These are phyloP conservation scores for Neolamprologus sp. DNA, from an alignment of 2,113 vertebrate genomes.

Conservation along the genomic window DNA sequence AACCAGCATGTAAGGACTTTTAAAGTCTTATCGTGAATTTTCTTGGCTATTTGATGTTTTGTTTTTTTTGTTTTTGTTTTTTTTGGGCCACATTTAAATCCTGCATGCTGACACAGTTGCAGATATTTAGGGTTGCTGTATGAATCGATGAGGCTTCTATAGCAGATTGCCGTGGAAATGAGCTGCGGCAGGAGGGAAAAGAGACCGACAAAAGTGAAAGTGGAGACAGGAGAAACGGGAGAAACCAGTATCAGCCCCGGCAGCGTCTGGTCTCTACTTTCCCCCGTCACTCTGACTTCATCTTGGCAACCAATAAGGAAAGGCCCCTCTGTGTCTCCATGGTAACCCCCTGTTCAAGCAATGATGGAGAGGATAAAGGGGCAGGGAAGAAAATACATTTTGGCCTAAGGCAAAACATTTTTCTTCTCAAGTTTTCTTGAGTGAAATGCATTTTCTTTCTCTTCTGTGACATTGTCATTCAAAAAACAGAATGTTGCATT, in stretches of 20 bases:
- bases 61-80: background rate
- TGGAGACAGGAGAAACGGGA: conserved; percentile 29
- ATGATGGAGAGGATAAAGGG: conserved; percentile 49
- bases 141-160: background rate
- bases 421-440: background rate
- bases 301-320: conserved; percentile 46
- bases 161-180: background rate
- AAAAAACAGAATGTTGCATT: background rate
- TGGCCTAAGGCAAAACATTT: conserved; percentile 19
- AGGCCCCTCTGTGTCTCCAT: conserved; percentile 50
- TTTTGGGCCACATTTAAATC: background rate
- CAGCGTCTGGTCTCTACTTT: conserved; percentile 38
- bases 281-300: conserved; percentile 47
- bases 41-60: background rate
- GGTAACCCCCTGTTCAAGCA: conserved; percentile 51
- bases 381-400: conserved; percentile 38
- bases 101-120: background rate
- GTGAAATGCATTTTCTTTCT: background rate
- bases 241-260: conserved; percentile 24
- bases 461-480: background rate
- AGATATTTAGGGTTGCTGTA: background rate
- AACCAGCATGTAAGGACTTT: background rate
- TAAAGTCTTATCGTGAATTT: background rate
- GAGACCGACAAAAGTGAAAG: conserved; percentile 22
- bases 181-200: background rate